phyloP scores from a whole-genome alignment of 37 sponge, comb jelly and placozoan genomes.

The Diacarnus erythraeanus region DNA sequence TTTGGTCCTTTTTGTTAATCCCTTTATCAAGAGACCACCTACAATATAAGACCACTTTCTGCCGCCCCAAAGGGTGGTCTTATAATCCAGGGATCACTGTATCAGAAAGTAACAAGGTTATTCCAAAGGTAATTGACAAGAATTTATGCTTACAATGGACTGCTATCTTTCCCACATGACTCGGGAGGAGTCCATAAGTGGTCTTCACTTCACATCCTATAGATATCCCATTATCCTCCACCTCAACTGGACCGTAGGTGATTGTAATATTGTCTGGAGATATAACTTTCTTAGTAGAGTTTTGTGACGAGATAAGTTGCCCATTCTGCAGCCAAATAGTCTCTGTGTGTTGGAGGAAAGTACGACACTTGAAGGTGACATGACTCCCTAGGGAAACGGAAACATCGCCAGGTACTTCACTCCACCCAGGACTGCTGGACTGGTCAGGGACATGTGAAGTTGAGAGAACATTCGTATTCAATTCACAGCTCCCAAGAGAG shows the following conservation, averaged over 20 bases:
- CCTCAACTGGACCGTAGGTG: slow-evolving; percentile 28
- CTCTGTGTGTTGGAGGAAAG: not conserved
- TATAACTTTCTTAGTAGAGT: not conserved
- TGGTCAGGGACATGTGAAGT: not conserved
- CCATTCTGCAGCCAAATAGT: slow-evolving; percentile 40
- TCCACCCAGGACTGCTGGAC: slow-evolving; percentile 45
- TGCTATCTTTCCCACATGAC: slow-evolving; percentile 30
- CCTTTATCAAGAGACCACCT: too few relatives aligned
- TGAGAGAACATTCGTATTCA: not conserved
- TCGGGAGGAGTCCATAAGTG: slow-evolving; percentile 31
- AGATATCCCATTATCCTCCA: not conserved
- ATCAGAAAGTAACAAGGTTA: too few relatives aligned
- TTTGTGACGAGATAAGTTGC: not conserved
- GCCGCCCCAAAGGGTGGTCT: too few relatives aligned
- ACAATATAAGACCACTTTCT: too few relatives aligned
- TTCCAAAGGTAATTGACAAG: too few relatives aligned
- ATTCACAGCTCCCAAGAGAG: not conserved
- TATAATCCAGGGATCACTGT: too few relatives aligned
- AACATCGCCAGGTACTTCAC: slow-evolving; percentile 14
- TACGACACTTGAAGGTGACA: slow-evolving; percentile 31
- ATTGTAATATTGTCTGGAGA: slow-evolving; percentile 7
- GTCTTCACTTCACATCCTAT: slow-evolving; percentile 41
- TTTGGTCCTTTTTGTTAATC: too few relatives aligned
- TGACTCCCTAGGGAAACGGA: not conserved
- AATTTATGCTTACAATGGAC: slow-evolving; percentile 35